A percentile compares a stretch with the other conserved stretches of the same genome.
Conservation (phyloP, 2,113 vertebrate genomes). For the Megaceryle torquata region DNA sequence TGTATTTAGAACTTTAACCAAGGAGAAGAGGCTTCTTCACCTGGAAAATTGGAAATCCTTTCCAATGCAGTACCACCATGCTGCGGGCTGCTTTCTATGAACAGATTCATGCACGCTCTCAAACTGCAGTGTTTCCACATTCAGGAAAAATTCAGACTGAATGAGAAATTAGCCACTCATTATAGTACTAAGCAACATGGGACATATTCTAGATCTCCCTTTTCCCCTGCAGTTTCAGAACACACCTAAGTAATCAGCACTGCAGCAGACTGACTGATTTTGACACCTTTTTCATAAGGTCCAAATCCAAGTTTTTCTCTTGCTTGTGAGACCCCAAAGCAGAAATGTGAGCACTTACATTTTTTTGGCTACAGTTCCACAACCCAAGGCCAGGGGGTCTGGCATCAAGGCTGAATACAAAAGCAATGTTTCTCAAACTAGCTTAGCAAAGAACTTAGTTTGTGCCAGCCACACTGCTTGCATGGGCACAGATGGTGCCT, state of each 20-base stretch:
- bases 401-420: neutral
- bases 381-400: neutral
- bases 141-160: neutral
- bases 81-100: neutral
- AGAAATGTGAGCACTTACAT: neutral
- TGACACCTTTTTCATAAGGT: neutral
- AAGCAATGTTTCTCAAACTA: neutral
- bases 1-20: neutral
- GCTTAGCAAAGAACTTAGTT: neutral
- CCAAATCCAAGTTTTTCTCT: neutral
- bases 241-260: neutral
- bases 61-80: neutral
- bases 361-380: neutral
- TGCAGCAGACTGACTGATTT: neutral
- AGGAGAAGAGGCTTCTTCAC: neutral
- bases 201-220: neutral
- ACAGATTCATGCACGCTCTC: neutral
- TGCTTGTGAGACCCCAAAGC: neutral
- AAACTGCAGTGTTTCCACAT: neutral
- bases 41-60: neutral
- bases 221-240: neutral
- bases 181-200: neutral
- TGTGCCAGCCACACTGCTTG: neutral
- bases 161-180: neutral
- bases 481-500: neutral